Conservation (phyloP, 1,140 invertebrate species). For the Cyphomyrmex costatus region DNA sequence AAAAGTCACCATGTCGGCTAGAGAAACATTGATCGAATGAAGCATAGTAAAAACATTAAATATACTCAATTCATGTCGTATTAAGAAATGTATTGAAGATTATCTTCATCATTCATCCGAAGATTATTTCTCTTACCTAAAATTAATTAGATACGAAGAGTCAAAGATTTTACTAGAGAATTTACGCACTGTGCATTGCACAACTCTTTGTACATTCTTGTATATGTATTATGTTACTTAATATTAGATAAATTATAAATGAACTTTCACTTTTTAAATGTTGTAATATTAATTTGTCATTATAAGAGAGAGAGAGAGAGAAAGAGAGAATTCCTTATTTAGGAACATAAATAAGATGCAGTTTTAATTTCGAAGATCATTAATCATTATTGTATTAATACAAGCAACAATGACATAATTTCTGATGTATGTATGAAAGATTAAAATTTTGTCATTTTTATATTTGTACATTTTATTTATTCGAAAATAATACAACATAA, state of each 20-base stretch:
- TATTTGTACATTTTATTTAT: not conserved
- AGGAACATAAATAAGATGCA: not conserved
- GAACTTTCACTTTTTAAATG: not conserved
- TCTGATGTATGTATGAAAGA: not conserved
- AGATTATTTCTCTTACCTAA: not conserved
- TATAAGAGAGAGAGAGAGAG: too few species aligned
- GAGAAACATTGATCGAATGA: too few species aligned
- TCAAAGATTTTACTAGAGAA: not conserved
- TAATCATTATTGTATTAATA: slow-evolving; percentile 3
- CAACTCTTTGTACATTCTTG: not conserved
- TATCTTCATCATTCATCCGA: too few species aligned
- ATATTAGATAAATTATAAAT: not conserved
- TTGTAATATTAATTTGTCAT: not conserved
- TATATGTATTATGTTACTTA: not conserved
- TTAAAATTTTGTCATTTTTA: not conserved
- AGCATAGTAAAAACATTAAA: too few species aligned
- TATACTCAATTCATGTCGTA: too few species aligned
- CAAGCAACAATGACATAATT: not conserved
- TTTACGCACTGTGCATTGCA: not conserved
- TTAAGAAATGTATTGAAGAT: too few species aligned
- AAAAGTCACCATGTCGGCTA: too few species aligned
- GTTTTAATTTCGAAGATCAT: not conserved
- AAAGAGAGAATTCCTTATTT: not conserved
- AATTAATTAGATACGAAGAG: not conserved
- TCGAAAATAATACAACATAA: not conserved